Evolutionary conservation across 64 coral and sea anemone genomes (phyloP).

Genomic region (Porites australiensis): DNA sequence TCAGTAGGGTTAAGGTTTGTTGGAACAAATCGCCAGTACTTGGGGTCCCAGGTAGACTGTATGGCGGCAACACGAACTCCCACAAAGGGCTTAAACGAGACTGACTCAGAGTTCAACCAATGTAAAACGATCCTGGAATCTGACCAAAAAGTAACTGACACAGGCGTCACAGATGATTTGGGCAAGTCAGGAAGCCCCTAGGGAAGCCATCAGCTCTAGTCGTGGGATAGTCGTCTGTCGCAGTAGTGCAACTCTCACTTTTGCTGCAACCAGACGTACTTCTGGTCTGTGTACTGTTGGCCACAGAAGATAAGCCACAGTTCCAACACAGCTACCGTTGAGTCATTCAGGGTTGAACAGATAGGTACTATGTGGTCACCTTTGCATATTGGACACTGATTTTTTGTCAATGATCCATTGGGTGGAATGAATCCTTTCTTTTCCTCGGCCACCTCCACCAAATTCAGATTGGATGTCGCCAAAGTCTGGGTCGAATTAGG

Average conservation of each 20-base stretch:
- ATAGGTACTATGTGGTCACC: slow-evolving; percentile 21
- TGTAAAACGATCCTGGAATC: slow-evolving; percentile 43
- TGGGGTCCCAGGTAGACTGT: slow-evolving; percentile 25
- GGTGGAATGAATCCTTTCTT: not conserved
- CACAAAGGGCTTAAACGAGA: slow-evolving; percentile 37
- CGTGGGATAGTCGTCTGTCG: slow-evolving; percentile 48
- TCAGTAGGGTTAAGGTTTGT: slow-evolving; percentile 30
- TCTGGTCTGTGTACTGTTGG: not conserved
- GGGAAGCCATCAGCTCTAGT: no score
- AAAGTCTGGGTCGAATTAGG: slow-evolving; percentile 51
- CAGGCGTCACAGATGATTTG: no score
- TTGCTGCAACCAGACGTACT: not conserved
- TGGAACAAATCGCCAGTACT: slow-evolving; percentile 28
- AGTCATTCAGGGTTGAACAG: slow-evolving; percentile 3
- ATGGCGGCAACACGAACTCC: slow-evolving; percentile 37
- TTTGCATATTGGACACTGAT: not conserved
- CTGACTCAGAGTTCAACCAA: slow-evolving; percentile 27
- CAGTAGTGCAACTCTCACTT: slow-evolving; percentile 46
- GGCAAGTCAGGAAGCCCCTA: no score
- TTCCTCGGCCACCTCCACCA: not conserved
- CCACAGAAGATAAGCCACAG: slow-evolving; percentile 32
- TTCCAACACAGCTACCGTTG: slow-evolving; percentile 4
- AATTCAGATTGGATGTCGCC: not conserved
- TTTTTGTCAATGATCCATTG: not conserved
- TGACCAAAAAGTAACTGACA: not conserved